phyloP scores from a whole-genome alignment of 1,140 invertebrate species.

The Bombyx mandarina region DNA sequence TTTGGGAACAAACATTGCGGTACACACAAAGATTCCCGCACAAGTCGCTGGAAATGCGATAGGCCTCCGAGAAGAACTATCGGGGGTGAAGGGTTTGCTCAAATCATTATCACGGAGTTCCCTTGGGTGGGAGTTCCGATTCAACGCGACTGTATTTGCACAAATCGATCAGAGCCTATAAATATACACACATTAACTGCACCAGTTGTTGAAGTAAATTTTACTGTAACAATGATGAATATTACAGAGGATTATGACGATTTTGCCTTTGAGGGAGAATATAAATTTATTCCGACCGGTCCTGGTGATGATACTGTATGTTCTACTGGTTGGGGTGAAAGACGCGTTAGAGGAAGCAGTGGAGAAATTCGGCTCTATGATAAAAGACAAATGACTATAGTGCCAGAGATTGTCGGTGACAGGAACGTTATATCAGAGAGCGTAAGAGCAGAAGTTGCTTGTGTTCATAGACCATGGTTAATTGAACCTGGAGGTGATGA shows the following conservation, averaged over 20 bases:
- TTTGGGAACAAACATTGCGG: slow-evolving; percentile 79
- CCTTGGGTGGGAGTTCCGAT: slow-evolving; percentile 81
- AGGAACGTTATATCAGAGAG: slow-evolving; percentile 67
- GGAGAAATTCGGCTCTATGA: slow-evolving; percentile 74
- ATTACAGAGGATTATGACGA: slow-evolving; percentile 85
- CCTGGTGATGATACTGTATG: slow-evolving; percentile 71
- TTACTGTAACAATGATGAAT: slow-evolving; percentile 84
- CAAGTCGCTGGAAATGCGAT: slow-evolving; percentile 78
- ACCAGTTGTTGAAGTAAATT: slow-evolving; percentile 79
- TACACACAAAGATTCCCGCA: slow-evolving; percentile 76
- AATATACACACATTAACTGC: slow-evolving; percentile 76
- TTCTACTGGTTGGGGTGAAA: slow-evolving; percentile 74
- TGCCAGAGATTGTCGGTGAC: slow-evolving; percentile 60
- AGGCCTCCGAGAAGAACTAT: slow-evolving; percentile 52
- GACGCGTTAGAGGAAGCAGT: slow-evolving; percentile 77
- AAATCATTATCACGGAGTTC: slow-evolving; percentile 80
- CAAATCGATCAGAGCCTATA: slow-evolving; percentile 75
- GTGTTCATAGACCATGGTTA: slow-evolving; percentile 83
- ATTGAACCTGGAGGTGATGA: slow-evolving; percentile 78
- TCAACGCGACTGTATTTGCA: slow-evolving; percentile 81
- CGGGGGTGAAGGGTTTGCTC: slow-evolving; percentile 73
- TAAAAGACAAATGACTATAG: slow-evolving; percentile 51
- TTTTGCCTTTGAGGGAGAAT: slow-evolving; percentile 85
- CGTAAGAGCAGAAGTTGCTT: slow-evolving; percentile 69
- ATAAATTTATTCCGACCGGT: slow-evolving; percentile 76